Evolutionary conservation across 2,113 vertebrate genomes (phyloP).

Genomic region (Tetrao urogallus): DNA sequence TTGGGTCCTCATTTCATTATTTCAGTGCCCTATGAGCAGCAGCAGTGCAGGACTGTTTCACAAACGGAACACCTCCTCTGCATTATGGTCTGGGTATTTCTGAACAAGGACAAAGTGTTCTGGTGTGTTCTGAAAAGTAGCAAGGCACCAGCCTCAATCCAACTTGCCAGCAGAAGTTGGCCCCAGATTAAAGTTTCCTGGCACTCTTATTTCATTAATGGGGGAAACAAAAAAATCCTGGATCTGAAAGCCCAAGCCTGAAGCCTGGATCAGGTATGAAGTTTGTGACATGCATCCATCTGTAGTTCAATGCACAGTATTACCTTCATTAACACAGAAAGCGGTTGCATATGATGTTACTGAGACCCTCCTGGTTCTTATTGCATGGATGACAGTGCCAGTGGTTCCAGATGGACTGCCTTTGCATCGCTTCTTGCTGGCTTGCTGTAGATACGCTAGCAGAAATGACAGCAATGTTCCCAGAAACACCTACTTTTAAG

Average conservation of each 20-base stretch:
- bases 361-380: neutral
- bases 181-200: neutral
- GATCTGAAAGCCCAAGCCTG: neutral
- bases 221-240: neutral
- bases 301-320: accelerated
- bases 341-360: accelerated
- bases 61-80: neutral
- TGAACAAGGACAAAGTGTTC: neutral
- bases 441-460: neutral
- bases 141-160: neutral
- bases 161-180: neutral
- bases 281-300: neutral
- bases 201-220: neutral
- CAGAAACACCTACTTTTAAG: neutral
- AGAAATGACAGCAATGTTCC: neutral
- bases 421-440: neutral
- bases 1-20: neutral
- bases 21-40: neutral
- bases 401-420: neutral
- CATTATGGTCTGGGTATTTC: neutral
- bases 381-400: neutral
- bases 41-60: neutral
- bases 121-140: neutral
- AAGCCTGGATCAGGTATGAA: neutral
- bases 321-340: neutral